These are phyloP conservation scores for Enteromius unitaeniatus DNA, from an alignment of 2,797 vertebrate genomes.

Conservation along the genomic window DNA sequence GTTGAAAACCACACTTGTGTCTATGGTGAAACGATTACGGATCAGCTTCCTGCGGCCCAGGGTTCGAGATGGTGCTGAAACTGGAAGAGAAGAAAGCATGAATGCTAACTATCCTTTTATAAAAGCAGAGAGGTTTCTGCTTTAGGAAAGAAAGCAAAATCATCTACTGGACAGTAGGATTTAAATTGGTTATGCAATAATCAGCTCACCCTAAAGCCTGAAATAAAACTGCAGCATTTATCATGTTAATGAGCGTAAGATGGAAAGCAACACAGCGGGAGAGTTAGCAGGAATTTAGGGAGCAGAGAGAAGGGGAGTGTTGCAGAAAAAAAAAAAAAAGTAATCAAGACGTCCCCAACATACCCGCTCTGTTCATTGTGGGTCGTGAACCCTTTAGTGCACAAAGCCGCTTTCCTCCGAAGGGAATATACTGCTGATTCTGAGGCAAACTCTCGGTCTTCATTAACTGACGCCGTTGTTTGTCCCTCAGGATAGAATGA, in stretches of 20 bases:
- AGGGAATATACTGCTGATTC: constrained; percentile 94
- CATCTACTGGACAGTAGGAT: background rate
- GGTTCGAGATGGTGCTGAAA: constrained; percentile 87
- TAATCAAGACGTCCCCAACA: constrained; percentile 36
- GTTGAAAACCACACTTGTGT: constrained; percentile 86
- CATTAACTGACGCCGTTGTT: constrained; percentile 91
- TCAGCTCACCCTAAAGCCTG: constrained; percentile 5
- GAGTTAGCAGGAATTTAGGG: background rate
- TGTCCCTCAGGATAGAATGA: constrained; percentile 92
- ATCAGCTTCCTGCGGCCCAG: constrained; percentile 86
- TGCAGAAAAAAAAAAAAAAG: constrained; percentile 3
- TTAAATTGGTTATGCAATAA: constrained; percentile 10
- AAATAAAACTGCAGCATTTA: background rate
- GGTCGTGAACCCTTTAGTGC: constrained; percentile 93
- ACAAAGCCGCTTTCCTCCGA: constrained; percentile 94
- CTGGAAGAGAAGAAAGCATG: constrained; percentile 66
- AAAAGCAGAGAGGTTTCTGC: background rate
- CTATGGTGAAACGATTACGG: constrained; percentile 92
- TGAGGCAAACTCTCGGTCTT: constrained; percentile 92
- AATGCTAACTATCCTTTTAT: background rate
- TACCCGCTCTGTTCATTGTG: constrained; percentile 92
- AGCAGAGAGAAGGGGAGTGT: background rate
- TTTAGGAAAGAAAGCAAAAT: background rate
- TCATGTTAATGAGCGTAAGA: constrained; percentile 12
- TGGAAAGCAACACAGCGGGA: background rate